These are phyloP conservation scores for Suillia variegata DNA, from an alignment of 2,888 invertebrate genomes.

Conservation along the genomic window DNA sequence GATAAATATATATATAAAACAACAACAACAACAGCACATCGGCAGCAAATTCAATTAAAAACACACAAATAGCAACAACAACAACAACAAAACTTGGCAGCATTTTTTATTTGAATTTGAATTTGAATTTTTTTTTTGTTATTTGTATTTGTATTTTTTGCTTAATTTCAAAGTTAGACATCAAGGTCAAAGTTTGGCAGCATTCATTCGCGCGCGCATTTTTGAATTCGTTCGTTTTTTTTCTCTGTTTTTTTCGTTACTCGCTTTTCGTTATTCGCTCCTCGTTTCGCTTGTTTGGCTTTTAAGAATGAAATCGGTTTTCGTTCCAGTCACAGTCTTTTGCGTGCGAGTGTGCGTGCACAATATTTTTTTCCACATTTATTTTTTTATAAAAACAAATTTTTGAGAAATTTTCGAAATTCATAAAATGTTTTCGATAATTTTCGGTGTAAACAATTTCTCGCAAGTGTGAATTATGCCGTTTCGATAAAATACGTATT, in stretches of 20 bases:
- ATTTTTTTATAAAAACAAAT: no score
- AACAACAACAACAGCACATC: slow-evolving; percentile 12
- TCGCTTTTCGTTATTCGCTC: not conserved
- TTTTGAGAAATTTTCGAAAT: no score
- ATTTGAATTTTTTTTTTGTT: not conserved
- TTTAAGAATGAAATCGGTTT: slow-evolving; percentile 1
- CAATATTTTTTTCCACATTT: no score
- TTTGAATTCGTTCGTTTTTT: not conserved
- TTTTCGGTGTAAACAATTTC: no score
- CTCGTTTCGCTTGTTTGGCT: not conserved
- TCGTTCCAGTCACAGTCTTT: not conserved
- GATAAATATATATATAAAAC: slow-evolving; percentile 22
- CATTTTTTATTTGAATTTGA: not conserved
- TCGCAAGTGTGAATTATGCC: no score
- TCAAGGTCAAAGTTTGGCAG: slow-evolving; percentile 27
- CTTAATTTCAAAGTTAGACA: not conserved
- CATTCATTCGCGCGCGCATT: slow-evolving; percentile 4
- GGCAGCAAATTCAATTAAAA: no score
- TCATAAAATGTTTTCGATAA: no score
- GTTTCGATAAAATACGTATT: no score
- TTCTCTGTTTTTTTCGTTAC: no score
- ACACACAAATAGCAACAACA: no score
- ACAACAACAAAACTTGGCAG: slow-evolving; percentile 14
- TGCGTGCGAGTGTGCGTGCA: no score
- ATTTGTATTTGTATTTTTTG: not conserved